A percentile compares a stretch with the other conserved stretches of the same genome.
phyloP scores from a whole-genome alignment of 1,140 invertebrate species.

The Hetaerina americana region DNA sequence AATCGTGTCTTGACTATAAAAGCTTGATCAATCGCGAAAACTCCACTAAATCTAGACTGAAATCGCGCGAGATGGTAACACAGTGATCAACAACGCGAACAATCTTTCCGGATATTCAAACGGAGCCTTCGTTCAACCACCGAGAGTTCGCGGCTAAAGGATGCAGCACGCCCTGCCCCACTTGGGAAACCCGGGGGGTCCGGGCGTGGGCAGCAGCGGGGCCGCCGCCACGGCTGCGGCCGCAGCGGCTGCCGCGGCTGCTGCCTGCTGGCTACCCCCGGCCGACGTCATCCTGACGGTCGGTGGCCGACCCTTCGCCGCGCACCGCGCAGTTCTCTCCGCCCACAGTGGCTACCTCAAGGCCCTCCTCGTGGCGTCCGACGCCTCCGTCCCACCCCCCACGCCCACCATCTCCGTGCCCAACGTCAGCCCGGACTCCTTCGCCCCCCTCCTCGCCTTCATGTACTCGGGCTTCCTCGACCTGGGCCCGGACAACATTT shows the following conservation, averaged over 20 bases:
- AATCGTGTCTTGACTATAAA: no score
- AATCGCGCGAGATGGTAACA: no score
- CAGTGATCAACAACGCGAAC: no score
- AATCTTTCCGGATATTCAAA: no score
- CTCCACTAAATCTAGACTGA: no score
- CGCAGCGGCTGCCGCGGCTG: constrained; percentile 20
- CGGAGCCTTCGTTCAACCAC: no score
- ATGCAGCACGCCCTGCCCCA: not conserved
- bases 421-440: constrained; percentile 49
- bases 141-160: no score
- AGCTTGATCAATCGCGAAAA: no score
- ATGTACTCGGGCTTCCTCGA: constrained; percentile 65
- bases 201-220: not conserved
- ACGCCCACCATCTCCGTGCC: constrained; percentile 32
- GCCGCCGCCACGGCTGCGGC: not conserved
- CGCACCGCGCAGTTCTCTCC: constrained; percentile 48
- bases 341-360: constrained; percentile 57
- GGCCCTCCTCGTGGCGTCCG: constrained; percentile 31
- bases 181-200: not conserved
- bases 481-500: constrained; percentile 54
- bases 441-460: constrained; percentile 54
- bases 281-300: constrained; percentile 11
- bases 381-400: constrained; percentile 27
- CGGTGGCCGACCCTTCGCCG: constrained; percentile 42
- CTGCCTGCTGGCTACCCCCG: not conserved